Percentiles rank a stretch among this genome's conserved stretches.
Evolutionary conservation across 2,888 invertebrate genomes (phyloP).

Genomic region (Plutella xylostella): DNA sequence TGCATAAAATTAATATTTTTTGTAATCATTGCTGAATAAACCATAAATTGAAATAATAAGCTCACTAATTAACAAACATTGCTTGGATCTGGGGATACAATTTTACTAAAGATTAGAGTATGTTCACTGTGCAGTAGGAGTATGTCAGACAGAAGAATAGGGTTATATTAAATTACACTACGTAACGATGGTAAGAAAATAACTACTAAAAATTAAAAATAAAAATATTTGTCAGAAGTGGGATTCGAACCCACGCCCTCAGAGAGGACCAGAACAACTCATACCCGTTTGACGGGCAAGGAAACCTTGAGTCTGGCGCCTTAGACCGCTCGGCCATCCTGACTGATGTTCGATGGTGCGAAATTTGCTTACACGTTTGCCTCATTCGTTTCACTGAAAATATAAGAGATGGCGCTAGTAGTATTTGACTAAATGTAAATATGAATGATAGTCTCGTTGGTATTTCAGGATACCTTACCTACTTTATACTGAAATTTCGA

Average conservation of each 20-base stretch:
- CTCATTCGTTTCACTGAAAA: too few species aligned
- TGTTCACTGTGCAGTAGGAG: too few species aligned
- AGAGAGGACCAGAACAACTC: slow-evolving; percentile 78
- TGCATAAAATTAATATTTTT: too few species aligned
- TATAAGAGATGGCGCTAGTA: slow-evolving; percentile 33
- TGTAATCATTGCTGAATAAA: too few species aligned
- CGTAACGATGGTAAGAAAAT: slow-evolving; percentile 1
- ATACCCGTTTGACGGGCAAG: slow-evolving; percentile 73
- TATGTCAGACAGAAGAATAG: not conserved
- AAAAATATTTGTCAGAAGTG: slow-evolving; percentile 77
- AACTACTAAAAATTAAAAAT: slow-evolving; percentile 18
- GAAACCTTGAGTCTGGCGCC: slow-evolving; percentile 74
- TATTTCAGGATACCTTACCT: not conserved
- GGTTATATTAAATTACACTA: not conserved
- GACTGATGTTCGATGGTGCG: slow-evolving; percentile 41
- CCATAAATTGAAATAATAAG: too few species aligned
- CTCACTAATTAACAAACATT: too few species aligned
- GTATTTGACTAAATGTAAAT: not conserved
- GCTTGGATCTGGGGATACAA: too few species aligned
- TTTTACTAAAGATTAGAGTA: too few species aligned
- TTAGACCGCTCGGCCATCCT: slow-evolving; percentile 93
- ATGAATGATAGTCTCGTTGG: not conserved
- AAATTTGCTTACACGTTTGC: slow-evolving; percentile 34
- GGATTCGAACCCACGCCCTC: slow-evolving; percentile 87
- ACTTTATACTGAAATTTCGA: too few species aligned